Evolutionary conservation across 1,140 invertebrate genomes (phyloP).

Genomic region (Popillia japonica): DNA sequence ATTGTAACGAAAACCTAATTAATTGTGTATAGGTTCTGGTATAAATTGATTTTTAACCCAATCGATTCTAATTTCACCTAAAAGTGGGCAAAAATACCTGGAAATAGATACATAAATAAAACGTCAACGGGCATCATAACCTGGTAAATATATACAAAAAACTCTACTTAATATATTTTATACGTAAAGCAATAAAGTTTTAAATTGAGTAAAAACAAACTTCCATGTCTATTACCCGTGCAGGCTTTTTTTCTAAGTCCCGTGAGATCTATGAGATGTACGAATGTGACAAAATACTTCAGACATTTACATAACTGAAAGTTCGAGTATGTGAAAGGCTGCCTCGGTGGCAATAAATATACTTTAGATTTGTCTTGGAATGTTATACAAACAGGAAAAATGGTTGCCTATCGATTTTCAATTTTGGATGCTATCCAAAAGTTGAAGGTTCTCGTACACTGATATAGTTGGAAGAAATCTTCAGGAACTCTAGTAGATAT

Average conservation of each 20-base stretch:
- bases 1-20: no score
- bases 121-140: no score
- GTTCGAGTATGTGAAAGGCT: neutral
- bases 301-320: conserved; percentile 9
- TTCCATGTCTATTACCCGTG: neutral
- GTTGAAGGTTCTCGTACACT: neutral
- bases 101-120: no score
- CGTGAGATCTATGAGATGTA: neutral
- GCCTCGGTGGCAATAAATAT: neutral
- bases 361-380: conserved; percentile 7
- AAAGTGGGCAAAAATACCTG: no score
- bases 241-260: neutral
- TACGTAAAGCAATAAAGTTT: neutral
- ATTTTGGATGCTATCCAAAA: neutral
- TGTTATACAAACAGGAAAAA: neutral
- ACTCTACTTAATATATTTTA: no score
- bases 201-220: neutral
- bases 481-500: no score
- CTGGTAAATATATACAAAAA: no score
- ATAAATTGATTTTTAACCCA: no score
- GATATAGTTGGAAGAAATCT: no score
- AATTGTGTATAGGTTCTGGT: no score
- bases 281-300: neutral
- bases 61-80: no score
- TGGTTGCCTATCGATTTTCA: neutral